These are phyloP conservation scores for Maccullochella peelii DNA, from an alignment of 2,113 vertebrate species.

Conservation along the genomic window DNA sequence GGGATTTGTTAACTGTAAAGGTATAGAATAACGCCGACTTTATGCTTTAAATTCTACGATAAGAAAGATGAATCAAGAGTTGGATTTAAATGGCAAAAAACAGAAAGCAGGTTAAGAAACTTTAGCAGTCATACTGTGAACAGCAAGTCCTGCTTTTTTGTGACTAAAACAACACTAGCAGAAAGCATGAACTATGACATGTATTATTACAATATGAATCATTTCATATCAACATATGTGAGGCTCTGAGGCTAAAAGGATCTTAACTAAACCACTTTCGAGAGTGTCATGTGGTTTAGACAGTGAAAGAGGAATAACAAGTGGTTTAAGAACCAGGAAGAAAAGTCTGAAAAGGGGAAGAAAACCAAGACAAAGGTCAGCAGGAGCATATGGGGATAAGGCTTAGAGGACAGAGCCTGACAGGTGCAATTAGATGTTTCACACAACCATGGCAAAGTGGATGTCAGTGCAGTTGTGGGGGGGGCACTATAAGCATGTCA, in stretches of 20 bases:
- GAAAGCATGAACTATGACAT: not conserved
- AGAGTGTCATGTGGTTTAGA: not conserved
- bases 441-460: conserved; percentile 57
- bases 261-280: not conserved
- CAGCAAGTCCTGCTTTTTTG: conserved; percentile 18
- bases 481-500: conserved; percentile 67
- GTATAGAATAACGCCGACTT: not conserved
- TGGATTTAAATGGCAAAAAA: not conserved
- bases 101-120: not conserved
- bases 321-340: conserved; percentile 24
- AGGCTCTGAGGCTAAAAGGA: not conserved
- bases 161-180: conserved; percentile 6
- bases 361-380: conserved; percentile 65
- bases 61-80: not conserved
- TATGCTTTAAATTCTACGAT: not conserved
- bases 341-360: conserved; percentile 28
- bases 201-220: not conserved
- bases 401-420: conserved; percentile 67
- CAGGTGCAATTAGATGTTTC: conserved; percentile 74
- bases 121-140: not conserved
- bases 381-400: conserved; percentile 40
- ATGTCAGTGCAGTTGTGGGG: conserved; percentile 64
- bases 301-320: not conserved
- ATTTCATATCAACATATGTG: not conserved
- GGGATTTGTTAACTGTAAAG: conserved; percentile 6